Percentiles rank a stretch among this genome's conserved stretches.
These are phyloP conservation scores for Acipenser transmontanus DNA, from an alignment of 2,797 vertebrate genomes.

Conservation along the genomic window DNA sequence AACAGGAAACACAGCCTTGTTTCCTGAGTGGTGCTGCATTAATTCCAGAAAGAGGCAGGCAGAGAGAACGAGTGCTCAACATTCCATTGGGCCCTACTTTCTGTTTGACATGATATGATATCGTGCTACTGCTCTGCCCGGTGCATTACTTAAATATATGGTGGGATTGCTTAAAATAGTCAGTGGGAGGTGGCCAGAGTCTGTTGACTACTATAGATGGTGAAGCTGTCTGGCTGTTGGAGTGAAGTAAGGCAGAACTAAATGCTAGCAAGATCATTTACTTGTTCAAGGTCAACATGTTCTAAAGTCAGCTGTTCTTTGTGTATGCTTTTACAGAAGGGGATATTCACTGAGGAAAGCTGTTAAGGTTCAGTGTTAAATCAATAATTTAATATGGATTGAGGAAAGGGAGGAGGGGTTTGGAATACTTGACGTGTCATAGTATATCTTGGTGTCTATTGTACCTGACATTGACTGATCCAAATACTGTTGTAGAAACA, in stretches of 20 bases:
- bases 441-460: no score
- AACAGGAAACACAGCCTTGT: conserved; percentile 24
- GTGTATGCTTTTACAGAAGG: conserved; percentile 35
- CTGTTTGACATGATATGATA: conserved; percentile 23
- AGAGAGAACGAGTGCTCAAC: conserved; percentile 16
- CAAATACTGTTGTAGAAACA: no score
- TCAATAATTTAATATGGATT: no score
- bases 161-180: conserved; percentile 85
- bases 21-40: conserved; percentile 14
- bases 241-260: conserved; percentile 83
- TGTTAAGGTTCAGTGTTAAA: no score
- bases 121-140: conserved; percentile 42
- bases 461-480: no score
- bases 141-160: conserved; percentile 65
- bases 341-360: conserved; percentile 19
- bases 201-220: conserved; percentile 96
- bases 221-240: conserved; percentile 74
- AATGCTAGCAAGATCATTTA: conserved; percentile 70
- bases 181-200: conserved; percentile 65
- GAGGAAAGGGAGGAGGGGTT: no score
- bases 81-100: conserved; percentile 31
- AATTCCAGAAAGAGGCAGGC: no score
- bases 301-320: conserved; percentile 73
- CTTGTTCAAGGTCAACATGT: conserved; percentile 84
- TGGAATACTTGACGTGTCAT: no score